These are phyloP conservation scores for Zoanthus solanderi DNA, from an alignment of 92 coral and sea anemone genomes.

Conservation along the genomic window DNA sequence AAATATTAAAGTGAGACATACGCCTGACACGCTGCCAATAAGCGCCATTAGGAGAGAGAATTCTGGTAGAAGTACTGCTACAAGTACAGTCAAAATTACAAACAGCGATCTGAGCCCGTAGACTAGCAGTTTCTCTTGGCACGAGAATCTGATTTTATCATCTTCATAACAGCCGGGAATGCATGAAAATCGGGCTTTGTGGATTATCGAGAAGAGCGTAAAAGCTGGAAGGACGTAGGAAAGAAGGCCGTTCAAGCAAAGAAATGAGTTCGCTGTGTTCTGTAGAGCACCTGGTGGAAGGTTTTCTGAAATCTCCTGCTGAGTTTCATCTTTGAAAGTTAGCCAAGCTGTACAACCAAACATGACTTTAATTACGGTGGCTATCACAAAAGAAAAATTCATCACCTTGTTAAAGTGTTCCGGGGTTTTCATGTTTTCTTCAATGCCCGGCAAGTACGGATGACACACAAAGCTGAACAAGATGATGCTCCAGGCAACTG, in stretches of 20 bases:
- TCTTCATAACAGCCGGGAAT: slow-evolving; percentile 93
- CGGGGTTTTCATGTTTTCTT: slow-evolving; percentile 91
- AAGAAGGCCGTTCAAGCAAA: slow-evolving; percentile 93
- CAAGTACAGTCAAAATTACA: slow-evolving; percentile 75
- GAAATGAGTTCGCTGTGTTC: slow-evolving; percentile 88
- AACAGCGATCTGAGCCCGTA: slow-evolving; percentile 82
- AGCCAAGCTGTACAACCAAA: slow-evolving; percentile 91
- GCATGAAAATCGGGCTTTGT: slow-evolving; percentile 79
- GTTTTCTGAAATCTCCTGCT: slow-evolving; percentile 97
- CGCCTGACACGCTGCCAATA: slow-evolving; percentile 96
- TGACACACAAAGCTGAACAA: slow-evolving; percentile 97
- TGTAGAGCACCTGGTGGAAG: slow-evolving; percentile 93
- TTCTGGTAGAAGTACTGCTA: slow-evolving; percentile 90
- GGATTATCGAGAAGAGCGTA: slow-evolving; percentile 86
- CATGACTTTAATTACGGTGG: slow-evolving; percentile 79
- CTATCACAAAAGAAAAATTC: slow-evolving; percentile 87
- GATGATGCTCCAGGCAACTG: slow-evolving; percentile 97
- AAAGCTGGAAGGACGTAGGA: slow-evolving; percentile 94
- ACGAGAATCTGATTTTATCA: slow-evolving; percentile 74
- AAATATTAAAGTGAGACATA: slow-evolving; percentile 83
- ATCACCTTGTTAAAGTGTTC: slow-evolving; percentile 87
- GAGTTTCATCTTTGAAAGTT: slow-evolving; percentile 85
- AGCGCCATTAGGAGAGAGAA: slow-evolving; percentile 96
- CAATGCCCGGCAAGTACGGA: slow-evolving; percentile 92
- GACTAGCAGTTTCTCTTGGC: slow-evolving; percentile 76